Evolutionary conservation across 2,113 vertebrate species (phyloP).

Genomic region (Leucopternis melanops): DNA sequence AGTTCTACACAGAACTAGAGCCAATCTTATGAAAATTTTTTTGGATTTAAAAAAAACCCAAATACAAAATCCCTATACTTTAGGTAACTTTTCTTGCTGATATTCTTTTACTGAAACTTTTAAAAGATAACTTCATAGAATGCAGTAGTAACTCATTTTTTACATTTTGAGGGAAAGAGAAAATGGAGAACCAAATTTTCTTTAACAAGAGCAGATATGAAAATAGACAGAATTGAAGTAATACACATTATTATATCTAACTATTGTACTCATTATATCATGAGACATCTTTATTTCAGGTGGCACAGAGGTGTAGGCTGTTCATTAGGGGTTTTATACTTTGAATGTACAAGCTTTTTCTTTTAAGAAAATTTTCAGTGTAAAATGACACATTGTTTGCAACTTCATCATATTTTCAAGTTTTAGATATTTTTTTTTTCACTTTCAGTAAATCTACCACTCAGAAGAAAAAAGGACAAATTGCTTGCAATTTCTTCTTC

Average conservation of each 20-base stretch:
- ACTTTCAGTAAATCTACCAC: not conserved
- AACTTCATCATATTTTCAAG: not conserved
- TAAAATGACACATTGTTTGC: not conserved
- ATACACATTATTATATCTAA: not conserved
- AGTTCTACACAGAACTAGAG: not conserved
- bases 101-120: not conserved
- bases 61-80: rapidly evolving
- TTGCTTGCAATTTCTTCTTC: not conserved
- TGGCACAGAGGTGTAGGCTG: not conserved
- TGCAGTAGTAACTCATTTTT: not conserved
- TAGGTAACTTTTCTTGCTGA: not conserved
- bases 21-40: not conserved
- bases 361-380: not conserved
- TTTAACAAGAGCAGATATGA: not conserved
- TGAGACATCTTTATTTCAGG: not conserved
- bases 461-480: not conserved
- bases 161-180: not conserved
- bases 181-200: not conserved
- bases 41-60: not conserved
- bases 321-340: not conserved
- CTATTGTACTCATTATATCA: not conserved
- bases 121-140: not conserved
- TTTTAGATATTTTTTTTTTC: not conserved
- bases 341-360: not conserved
- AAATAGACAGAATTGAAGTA: not conserved